Conservation (phyloP, 2,888 invertebrate species). For the Agrochola litura region DNA sequence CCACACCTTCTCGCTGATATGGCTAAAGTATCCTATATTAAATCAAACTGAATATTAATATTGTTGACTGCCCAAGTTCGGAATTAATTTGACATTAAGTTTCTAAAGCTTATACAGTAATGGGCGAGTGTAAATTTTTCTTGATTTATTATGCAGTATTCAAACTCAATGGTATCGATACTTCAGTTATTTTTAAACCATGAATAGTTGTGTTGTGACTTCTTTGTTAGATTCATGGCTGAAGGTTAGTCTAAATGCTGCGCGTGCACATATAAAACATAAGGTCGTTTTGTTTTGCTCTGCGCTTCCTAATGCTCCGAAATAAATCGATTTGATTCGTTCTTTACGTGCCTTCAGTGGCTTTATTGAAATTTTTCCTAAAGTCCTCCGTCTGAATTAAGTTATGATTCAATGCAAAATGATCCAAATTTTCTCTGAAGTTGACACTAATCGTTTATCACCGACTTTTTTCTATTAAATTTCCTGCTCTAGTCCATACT, state of each 20-base stretch:
- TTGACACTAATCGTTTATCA: neutral
- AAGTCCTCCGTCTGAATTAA: neutral
- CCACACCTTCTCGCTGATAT: constrained; percentile 21
- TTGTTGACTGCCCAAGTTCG: constrained; percentile 31
- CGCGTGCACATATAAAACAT: constrained; percentile 54
- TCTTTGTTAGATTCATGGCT: constrained; percentile 47
- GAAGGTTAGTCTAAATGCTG: constrained; percentile 49
- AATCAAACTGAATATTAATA: constrained; percentile 52
- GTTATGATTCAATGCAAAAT: constrained; percentile 1
- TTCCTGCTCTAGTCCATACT: neutral
- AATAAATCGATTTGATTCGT: constrained; percentile 44
- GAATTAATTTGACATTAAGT: constrained; percentile 32
- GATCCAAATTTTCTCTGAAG: neutral
- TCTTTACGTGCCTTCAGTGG: neutral
- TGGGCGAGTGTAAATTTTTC: constrained; percentile 33
- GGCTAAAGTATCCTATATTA: constrained; percentile 44
- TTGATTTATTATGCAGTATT: constrained; percentile 26
- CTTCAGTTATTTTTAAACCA: neutral
- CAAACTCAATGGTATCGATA: neutral
- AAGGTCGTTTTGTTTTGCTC: constrained; percentile 59
- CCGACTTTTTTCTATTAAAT: neutral
- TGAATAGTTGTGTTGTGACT: neutral
- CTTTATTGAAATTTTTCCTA: constrained; percentile 12
- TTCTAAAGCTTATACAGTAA: constrained; percentile 41
- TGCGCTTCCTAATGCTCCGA: constrained; percentile 41